Evolutionary conservation across 2,888 invertebrate species (phyloP).

Genomic region (Hylaea fasciaria): DNA sequence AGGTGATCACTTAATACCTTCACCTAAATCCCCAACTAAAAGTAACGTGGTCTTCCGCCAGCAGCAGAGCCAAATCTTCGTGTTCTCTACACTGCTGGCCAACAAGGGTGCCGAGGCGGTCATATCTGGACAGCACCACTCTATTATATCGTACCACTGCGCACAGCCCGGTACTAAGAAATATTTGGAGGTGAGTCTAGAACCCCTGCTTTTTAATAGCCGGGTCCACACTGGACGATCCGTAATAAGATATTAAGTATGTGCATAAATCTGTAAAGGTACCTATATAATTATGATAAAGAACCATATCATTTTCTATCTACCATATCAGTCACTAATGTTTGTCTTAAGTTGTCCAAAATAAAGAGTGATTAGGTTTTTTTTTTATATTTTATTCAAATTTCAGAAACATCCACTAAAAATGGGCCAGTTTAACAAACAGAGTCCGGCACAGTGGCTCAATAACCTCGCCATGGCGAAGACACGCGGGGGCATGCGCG

Average conservation of each 20-base stretch:
- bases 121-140: constrained; percentile 93
- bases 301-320: no score
- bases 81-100: constrained; percentile 96
- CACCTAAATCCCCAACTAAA: constrained; percentile 25
- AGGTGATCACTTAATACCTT: not conserved
- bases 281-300: no score
- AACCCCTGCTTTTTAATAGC: no score
- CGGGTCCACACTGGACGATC: no score
- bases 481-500: constrained; percentile 87
- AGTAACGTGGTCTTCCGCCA: constrained; percentile 86
- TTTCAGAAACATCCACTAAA: constrained; percentile 95
- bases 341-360: no score
- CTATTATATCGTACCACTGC: constrained; percentile 97
- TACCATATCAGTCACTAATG: no score
- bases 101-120: constrained; percentile 98
- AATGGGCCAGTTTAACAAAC: constrained; percentile 93
- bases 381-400: no score
- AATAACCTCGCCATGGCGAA: constrained; percentile 91
- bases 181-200: constrained; percentile 90
- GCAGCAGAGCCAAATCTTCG: constrained; percentile 99
- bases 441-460: constrained; percentile 92
- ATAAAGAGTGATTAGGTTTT: no score
- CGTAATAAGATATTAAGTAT: no score
- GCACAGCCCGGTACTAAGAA: constrained; percentile 98
- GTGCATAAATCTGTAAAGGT: no score